Conservation (phyloP, 2,888 invertebrate genomes). For the Caenorhabditis sp. region DNA sequence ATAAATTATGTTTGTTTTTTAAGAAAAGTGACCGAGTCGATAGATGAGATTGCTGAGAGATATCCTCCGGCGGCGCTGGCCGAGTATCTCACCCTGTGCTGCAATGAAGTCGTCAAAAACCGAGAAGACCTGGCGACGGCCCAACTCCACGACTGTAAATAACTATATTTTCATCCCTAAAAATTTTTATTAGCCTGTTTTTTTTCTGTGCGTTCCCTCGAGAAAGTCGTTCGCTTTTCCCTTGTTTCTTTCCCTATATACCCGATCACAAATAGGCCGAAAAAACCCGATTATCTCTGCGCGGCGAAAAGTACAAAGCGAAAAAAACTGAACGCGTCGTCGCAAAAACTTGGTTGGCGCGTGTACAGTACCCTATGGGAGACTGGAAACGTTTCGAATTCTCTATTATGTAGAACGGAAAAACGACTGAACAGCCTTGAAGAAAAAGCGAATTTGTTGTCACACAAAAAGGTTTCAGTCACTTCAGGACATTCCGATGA, state of each 20-base stretch:
- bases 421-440: constrained; percentile 14
- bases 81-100: constrained; percentile 21
- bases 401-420: constrained; percentile 5
- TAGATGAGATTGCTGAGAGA: neutral
- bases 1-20: constrained; percentile 2
- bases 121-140: constrained; percentile 24
- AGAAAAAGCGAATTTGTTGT: constrained; percentile 6
- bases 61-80: constrained; percentile 9
- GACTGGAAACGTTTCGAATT: constrained; percentile 2
- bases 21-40: constrained; percentile 17
- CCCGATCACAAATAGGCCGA: constrained; percentile 19
- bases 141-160: constrained; percentile 5
- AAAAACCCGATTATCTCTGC: constrained; percentile 33
- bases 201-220: neutral
- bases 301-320: constrained; percentile 19
- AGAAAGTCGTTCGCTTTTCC: constrained; percentile 1
- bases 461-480: no score
- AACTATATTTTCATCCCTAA: neutral
- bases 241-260: neutral
- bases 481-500: constrained; percentile 7
- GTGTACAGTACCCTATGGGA: constrained; percentile 6
- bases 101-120: constrained; percentile 23
- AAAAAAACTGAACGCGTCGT: constrained; percentile 24
- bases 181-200: neutral
- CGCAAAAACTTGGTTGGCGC: constrained; percentile 18